phyloP scores from a whole-genome alignment of 2,113 vertebrate genomes.

The Halcyon senegalensis region DNA sequence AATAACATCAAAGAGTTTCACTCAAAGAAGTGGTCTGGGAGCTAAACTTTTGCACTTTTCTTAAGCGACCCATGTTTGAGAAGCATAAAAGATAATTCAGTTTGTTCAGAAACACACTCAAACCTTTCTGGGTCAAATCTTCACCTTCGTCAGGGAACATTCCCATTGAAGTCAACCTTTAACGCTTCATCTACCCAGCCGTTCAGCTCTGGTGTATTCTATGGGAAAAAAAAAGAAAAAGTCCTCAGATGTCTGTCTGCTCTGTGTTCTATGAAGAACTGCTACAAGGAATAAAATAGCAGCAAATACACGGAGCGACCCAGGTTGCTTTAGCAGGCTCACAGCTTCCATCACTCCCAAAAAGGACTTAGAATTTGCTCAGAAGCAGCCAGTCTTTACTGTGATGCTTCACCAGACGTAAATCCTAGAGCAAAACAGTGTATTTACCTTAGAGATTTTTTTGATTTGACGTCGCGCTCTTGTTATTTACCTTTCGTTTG shows the following conservation, averaged over 20 bases:
- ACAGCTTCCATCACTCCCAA: neutral
- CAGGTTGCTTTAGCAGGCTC: neutral
- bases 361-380: neutral
- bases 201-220: neutral
- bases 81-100: slow-evolving; percentile 15
- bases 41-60: neutral
- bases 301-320: neutral
- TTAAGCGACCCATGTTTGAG: neutral
- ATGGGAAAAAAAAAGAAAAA: neutral
- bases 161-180: slow-evolving; percentile 44
- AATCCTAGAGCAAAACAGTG: neutral
- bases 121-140: slow-evolving; percentile 45
- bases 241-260: neutral
- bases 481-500: neutral
- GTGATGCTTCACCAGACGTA: neutral
- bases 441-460: neutral
- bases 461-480: neutral
- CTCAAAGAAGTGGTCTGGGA: neutral
- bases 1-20: neutral
- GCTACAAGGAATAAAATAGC: neutral
- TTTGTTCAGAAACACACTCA: slow-evolving; percentile 1
- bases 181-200: neutral
- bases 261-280: neutral
- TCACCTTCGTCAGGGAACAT: neutral
- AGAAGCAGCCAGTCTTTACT: neutral